Percentiles rank a stretch among this genome's conserved stretches.
Evolutionary conservation across 1,140 invertebrate genomes (phyloP).

Genomic region (Drosophila burlai): DNA sequence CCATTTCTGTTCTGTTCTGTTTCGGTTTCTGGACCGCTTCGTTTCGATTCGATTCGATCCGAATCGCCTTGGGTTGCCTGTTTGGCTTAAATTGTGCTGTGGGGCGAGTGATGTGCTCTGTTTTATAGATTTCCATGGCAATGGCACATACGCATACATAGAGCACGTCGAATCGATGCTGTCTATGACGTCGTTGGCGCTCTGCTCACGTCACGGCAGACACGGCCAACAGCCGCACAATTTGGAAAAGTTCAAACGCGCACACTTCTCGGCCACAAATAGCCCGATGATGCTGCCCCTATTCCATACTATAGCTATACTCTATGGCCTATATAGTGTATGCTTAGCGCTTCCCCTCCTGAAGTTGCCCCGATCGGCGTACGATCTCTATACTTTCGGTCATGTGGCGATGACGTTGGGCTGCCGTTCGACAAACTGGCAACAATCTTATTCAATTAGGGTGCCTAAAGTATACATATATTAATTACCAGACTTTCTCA

Average conservation of each 20-base stretch:
- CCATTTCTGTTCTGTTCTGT: conserved; percentile 21
- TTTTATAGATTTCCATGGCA: conserved; percentile 61
- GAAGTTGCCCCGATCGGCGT: conserved; percentile 11
- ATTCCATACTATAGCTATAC: conserved; percentile 29
- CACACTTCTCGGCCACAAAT: conserved; percentile 75
- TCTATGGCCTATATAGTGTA: conserved; percentile 10
- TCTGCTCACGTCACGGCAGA: conserved; percentile 63
- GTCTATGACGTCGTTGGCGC: conserved; percentile 63
- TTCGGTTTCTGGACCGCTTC: conserved; percentile 9
- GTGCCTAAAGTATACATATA: background rate
- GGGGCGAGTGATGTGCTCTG: conserved; percentile 33
- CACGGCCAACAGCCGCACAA: conserved; percentile 48
- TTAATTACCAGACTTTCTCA: background rate
- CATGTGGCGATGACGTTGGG: conserved; percentile 45
- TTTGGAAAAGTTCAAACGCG: conserved; percentile 73
- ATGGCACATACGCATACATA: conserved; percentile 31
- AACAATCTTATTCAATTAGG: background rate
- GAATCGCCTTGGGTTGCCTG: conserved; percentile 15
- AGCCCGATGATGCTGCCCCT: conserved; percentile 60
- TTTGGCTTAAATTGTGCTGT: conserved; percentile 18
- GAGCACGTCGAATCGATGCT: conserved; percentile 32
- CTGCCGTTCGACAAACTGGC: conserved; percentile 8
- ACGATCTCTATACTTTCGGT: conserved; percentile 14
- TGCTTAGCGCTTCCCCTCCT: conserved; percentile 8
- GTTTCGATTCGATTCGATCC: conserved; percentile 20